A percentile compares a stretch with the other conserved stretches of the same genome.
phyloP scores from a whole-genome alignment of 2,888 invertebrate species.

The Pristionchus exspectatus region DNA sequence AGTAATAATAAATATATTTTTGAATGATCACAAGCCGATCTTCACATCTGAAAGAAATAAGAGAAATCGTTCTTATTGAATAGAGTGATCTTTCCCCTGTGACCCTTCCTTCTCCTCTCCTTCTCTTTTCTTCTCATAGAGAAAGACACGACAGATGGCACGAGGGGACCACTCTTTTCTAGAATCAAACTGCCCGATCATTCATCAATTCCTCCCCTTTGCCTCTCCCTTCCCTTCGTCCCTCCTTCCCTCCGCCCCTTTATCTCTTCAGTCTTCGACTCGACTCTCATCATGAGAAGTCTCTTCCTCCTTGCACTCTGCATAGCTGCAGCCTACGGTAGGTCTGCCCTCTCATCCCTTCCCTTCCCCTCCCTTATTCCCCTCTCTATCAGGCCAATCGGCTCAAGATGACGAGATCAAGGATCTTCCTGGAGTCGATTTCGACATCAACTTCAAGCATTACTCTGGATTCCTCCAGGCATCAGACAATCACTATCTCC shows the following conservation, averaged over 20 bases:
- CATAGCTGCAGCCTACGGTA: slow-evolving; percentile 30
- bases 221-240: background rate
- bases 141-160: slow-evolving; percentile 4
- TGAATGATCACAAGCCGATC: background rate
- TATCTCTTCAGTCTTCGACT: slow-evolving; percentile 28
- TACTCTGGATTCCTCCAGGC: slow-evolving; percentile 79
- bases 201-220: slow-evolving; percentile 32
- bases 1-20: background rate
- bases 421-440: slow-evolving; percentile 72
- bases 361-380: background rate
- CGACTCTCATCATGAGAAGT: slow-evolving; percentile 44
- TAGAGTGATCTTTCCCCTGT: slow-evolving; percentile 42
- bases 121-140: slow-evolving; percentile 2
- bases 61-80: background rate
- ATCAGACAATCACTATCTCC: slow-evolving; percentile 79
- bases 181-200: slow-evolving; percentile 1
- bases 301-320: slow-evolving; percentile 38
- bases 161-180: slow-evolving; percentile 3
- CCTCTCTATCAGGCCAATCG: slow-evolving; percentile 20
- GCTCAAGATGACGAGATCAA: slow-evolving; percentile 70
- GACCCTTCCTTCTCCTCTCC: slow-evolving; percentile 49
- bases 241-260: background rate
- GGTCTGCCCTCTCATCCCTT: background rate
- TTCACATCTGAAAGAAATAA: background rate
- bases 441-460: slow-evolving; percentile 75